Conservation (phyloP, 1,140 invertebrate genomes). For the Heliothis subflexa region DNA sequence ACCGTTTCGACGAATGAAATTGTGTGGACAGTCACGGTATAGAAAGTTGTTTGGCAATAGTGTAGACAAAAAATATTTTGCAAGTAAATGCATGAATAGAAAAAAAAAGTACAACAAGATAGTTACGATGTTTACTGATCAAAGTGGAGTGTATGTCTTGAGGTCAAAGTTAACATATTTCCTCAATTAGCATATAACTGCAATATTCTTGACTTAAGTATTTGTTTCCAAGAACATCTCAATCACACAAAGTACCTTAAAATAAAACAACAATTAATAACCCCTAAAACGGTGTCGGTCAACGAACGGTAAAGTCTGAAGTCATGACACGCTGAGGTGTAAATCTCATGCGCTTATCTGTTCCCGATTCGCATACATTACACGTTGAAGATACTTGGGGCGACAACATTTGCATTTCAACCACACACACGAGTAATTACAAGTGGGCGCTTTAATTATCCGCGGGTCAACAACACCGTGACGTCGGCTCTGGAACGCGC, state of each 20-base stretch:
- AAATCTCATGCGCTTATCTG: conserved; percentile 81
- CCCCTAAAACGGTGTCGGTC: conserved; percentile 59
- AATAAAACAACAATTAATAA: conserved; percentile 45
- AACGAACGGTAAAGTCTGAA: conserved; percentile 73
- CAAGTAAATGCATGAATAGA: background rate
- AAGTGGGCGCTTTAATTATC: conserved; percentile 82
- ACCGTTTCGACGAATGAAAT: background rate
- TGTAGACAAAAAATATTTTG: background rate
- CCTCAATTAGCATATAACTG: conserved; percentile 10
- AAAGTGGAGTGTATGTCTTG: background rate
- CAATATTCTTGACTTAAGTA: conserved; percentile 14
- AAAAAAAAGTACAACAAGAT: no score
- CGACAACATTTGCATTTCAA: conserved; percentile 84
- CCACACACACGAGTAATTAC: conserved; percentile 76
- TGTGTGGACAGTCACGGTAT: background rate
- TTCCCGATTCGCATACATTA: conserved; percentile 78
- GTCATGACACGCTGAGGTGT: conserved; percentile 75
- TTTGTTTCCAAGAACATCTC: conserved; percentile 23
- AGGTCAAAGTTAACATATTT: background rate
- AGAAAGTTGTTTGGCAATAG: background rate
- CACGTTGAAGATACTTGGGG: conserved; percentile 76
- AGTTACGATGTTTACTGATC: no score
- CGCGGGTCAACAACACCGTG: conserved; percentile 67
- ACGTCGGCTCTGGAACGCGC: conserved; percentile 66
- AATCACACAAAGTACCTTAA: conserved; percentile 30